phyloP scores from a whole-genome alignment of 1,140 invertebrate genomes.

The Drosophila rhopaloa region DNA sequence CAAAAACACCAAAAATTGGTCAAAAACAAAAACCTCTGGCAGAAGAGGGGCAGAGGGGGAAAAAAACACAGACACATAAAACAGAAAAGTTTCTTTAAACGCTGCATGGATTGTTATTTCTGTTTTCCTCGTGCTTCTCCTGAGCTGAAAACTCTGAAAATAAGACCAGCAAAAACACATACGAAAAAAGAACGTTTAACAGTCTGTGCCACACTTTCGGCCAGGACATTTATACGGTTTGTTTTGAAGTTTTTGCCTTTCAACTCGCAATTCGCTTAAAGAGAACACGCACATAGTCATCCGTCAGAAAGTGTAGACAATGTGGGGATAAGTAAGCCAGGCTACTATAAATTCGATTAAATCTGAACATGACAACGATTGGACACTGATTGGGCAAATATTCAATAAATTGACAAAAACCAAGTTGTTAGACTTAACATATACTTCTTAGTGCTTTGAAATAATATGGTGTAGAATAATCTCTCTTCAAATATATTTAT shows the following conservation, averaged over 20 bases:
- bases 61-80: slow-evolving; percentile 50
- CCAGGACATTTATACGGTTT: slow-evolving; percentile 75
- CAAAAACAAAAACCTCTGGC: slow-evolving; percentile 26
- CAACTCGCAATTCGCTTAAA: slow-evolving; percentile 43
- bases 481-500: not conserved
- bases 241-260: slow-evolving; percentile 68
- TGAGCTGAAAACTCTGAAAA: slow-evolving; percentile 30
- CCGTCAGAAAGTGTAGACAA: slow-evolving; percentile 21
- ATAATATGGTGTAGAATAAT: too few species aligned
- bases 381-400: slow-evolving; percentile 6
- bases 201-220: slow-evolving; percentile 67
- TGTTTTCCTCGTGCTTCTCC: slow-evolving; percentile 32
- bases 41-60: not conserved
- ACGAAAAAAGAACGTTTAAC: slow-evolving; percentile 65
- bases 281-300: slow-evolving; percentile 28
- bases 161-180: slow-evolving; percentile 33
- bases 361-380: not conserved
- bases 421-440: too few species aligned
- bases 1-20: slow-evolving; percentile 28
- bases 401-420: not conserved
- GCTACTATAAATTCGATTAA: not conserved
- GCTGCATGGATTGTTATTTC: slow-evolving; percentile 72
- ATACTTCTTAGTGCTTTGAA: too few species aligned
- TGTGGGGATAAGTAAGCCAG: slow-evolving; percentile 1
- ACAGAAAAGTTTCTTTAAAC: slow-evolving; percentile 79